phyloP scores from a whole-genome alignment of 1,140 invertebrate species.

The Dufourea novaeangliae region DNA sequence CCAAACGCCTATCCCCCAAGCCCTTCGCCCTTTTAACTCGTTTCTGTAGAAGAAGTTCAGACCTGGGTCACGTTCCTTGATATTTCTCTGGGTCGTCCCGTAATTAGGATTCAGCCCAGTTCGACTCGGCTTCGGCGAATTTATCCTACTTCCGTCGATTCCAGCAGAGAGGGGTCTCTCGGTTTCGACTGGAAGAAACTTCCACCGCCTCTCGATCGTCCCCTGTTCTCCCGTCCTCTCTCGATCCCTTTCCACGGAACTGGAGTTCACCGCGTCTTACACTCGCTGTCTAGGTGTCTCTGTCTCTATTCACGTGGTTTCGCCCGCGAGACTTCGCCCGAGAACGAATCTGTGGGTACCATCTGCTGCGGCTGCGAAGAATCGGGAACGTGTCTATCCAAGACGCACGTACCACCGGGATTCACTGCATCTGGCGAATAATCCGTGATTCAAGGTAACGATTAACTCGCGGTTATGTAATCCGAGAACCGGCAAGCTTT shows the following conservation, averaged over 20 bases:
- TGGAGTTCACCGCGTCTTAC: constrained; percentile 1
- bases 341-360: constrained; percentile 45
- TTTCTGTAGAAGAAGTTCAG: constrained; percentile 44
- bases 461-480: constrained; percentile 29
- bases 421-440: constrained; percentile 58
- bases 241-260: neutral
- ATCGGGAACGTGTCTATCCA: constrained; percentile 71
- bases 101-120: constrained; percentile 65
- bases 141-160: constrained; percentile 56
- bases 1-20: too few relatives aligned
- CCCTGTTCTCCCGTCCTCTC: neutral
- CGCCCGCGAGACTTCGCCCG: constrained; percentile 5
- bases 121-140: constrained; percentile 55
- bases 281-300: neutral
- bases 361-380: constrained; percentile 55
- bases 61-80: constrained; percentile 58
- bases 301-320: neutral
- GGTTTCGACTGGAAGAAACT: constrained; percentile 40
- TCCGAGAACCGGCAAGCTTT: neutral
- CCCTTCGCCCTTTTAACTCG: constrained; percentile 50
- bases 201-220: constrained; percentile 34
- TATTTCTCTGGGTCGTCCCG: constrained; percentile 55
- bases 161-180: constrained; percentile 1
- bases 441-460: constrained; percentile 41
- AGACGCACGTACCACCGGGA: constrained; percentile 61